Base-by-base conservation (phyloP, 2,888 invertebrate genomes). In the Acrobasis repandana region DNA sequence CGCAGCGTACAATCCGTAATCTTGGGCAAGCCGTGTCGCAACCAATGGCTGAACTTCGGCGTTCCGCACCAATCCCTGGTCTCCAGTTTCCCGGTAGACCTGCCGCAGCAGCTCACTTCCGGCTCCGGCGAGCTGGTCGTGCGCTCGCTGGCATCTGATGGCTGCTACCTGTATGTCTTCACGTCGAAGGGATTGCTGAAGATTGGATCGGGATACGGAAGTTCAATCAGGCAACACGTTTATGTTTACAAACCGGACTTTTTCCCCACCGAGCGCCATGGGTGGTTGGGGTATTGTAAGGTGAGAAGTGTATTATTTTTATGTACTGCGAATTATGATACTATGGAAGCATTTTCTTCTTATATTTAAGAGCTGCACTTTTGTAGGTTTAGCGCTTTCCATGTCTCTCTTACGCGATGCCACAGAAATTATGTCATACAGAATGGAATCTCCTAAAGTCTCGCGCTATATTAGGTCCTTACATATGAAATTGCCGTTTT, bases 201-300 rank as follows among this genome's bases (percentile, higher is more conserved):
- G 92, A 95, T 99, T 65, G 99, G 99, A 16, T 97, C 98, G 58
- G 99, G 99, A 9, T 98, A 97, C 81, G 97, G 97, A 57, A 97
- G 97, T 67, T 98, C 99, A 9, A 94, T 97, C 69, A 96, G 96
- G 85, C 98, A 98, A n/a, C 96, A 97, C 77, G 93, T 98, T 20
- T 97, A 98, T 80, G 92, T 95, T 67, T 95, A 96, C 80, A 97
- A 97, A 83, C 94, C 95, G 33, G 86, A 90, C 65, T 96, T 97
- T 82, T 97, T 98, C 81, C 95, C 95, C 9, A 95, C 95, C 67
- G 97, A 97, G 77, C 94, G 94, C 56, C 94, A 93, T 69, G 97
- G 97, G 56, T 97, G 96, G 96, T 91, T 98, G 66, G 97, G 98
- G 20, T 97, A 94, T 91, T 97, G 97, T 81, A 95, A 95, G 85